These are phyloP conservation scores for Dicrurus megarhynchus DNA, from an alignment of 2,113 vertebrate species.

Conservation along the genomic window DNA sequence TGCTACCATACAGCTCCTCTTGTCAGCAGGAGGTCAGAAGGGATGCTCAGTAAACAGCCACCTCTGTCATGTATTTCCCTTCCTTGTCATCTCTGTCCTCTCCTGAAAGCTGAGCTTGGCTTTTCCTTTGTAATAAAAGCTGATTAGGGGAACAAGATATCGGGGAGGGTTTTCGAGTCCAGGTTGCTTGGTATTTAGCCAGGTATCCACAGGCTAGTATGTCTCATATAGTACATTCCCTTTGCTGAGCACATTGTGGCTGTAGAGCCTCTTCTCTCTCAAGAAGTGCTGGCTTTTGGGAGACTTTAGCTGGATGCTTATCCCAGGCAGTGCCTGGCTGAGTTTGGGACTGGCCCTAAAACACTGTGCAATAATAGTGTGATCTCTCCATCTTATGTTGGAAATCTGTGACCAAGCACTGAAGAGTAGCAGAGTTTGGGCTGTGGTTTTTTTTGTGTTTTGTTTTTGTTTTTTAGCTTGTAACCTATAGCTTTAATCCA, in stretches of 20 bases:
- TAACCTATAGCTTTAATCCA: not conserved
- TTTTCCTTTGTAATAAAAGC: not conserved
- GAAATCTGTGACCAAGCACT: not conserved
- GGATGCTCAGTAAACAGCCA: not conserved
- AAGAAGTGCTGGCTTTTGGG: not conserved
- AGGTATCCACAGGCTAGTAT: not conserved
- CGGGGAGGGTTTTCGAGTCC: not conserved
- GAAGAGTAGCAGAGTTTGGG: not conserved
- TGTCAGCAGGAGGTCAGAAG: not conserved
- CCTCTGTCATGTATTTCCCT: not conserved
- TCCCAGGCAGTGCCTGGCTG: not conserved
- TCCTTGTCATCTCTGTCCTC: not conserved
- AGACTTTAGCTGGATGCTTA: not conserved
- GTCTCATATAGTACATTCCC: not conserved
- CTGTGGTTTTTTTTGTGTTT: not conserved
- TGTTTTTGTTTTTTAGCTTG: not conserved
- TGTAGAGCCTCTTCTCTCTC: not conserved
- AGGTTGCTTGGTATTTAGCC: not conserved
- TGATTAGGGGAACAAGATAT: not conserved
- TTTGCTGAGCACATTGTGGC: not conserved
- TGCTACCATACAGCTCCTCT: not conserved
- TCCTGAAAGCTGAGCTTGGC: not conserved
- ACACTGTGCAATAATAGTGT: accelerated
- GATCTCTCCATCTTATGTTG: not conserved
- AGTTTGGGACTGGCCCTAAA: not conserved